phyloP scores from a whole-genome alignment of 2,888 invertebrate genomes.

The Atethmia centrago region DNA sequence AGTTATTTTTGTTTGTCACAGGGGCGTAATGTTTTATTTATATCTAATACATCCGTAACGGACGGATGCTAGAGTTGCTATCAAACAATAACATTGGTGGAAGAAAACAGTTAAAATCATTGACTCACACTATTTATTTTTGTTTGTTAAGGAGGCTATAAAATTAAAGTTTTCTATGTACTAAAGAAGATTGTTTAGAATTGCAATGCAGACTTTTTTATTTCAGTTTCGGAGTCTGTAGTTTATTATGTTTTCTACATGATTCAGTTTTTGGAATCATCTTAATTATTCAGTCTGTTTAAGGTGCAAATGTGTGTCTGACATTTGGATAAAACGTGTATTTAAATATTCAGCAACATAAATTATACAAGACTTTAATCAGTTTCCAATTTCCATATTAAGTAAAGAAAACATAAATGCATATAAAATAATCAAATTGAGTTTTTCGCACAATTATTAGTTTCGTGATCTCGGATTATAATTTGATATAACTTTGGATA shows the following conservation, averaged over 20 bases:
- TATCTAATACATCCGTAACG: slow-evolving; percentile 24
- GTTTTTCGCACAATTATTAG: slow-evolving; percentile 48
- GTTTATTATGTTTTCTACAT: slow-evolving; percentile 8
- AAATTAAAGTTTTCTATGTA: slow-evolving; percentile 30
- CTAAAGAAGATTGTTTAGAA: slow-evolving; percentile 7
- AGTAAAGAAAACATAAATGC: slow-evolving; percentile 7
- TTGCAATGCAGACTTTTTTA: slow-evolving; percentile 1
- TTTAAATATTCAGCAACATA: neutral
- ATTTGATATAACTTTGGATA: slow-evolving; percentile 31
- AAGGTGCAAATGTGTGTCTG: neutral
- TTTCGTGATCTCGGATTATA: slow-evolving; percentile 51
- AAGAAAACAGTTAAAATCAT: slow-evolving; percentile 43
- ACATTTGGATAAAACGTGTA: neutral
- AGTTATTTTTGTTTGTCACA: slow-evolving; percentile 30
- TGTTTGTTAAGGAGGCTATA: slow-evolving; percentile 54
- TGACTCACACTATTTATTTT: slow-evolving; percentile 30
- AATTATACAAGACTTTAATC: slow-evolving; percentile 29
- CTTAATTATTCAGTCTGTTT: slow-evolving; percentile 5
- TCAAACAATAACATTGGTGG: slow-evolving; percentile 31
- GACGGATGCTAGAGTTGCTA: slow-evolving; percentile 37
- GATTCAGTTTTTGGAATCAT: neutral
- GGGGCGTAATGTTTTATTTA: slow-evolving; percentile 31
- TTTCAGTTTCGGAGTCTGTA: neutral
- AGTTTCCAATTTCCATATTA: slow-evolving; percentile 17
- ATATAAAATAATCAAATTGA: slow-evolving; percentile 18